These are phyloP conservation scores for Erebia epiphron DNA, from an alignment of 2,888 invertebrate species.

Conservation along the genomic window DNA sequence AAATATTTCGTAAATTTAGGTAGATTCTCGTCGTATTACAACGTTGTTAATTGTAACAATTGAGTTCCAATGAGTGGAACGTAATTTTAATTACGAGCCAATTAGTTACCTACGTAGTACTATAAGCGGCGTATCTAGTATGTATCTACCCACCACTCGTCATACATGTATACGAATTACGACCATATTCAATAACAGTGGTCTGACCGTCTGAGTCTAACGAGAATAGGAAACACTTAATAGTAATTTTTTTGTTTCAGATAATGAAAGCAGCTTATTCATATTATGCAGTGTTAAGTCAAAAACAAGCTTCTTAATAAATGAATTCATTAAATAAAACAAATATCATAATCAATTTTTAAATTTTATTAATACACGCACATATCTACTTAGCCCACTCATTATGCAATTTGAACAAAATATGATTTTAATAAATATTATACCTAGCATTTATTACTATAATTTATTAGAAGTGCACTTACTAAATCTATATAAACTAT, in stretches of 20 bases:
- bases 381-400: constrained; percentile 4
- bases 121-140: no score
- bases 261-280: constrained; percentile 74
- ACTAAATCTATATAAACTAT: constrained; percentile 63
- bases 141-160: no score
- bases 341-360: constrained; percentile 20
- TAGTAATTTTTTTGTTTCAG: constrained; percentile 55
- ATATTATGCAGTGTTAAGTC: constrained; percentile 67
- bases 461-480: constrained; percentile 12
- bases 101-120: no score
- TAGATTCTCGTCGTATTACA: neutral
- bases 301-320: constrained; percentile 49
- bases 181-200: no score
- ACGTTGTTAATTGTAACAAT: constrained; percentile 34
- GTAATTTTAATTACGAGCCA: neutral
- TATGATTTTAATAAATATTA: neutral
- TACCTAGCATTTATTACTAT: neutral
- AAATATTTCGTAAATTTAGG: no score
- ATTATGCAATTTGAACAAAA: neutral
- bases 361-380: constrained; percentile 28
- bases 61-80: constrained; percentile 30
- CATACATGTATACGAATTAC: no score
- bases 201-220: no score
- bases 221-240: no score
- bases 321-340: constrained; percentile 10